A percentile compares a stretch with the other conserved stretches of the same genome.
Conservation (phyloP, 2,888 invertebrate species). For the Drosophila colorata region DNA sequence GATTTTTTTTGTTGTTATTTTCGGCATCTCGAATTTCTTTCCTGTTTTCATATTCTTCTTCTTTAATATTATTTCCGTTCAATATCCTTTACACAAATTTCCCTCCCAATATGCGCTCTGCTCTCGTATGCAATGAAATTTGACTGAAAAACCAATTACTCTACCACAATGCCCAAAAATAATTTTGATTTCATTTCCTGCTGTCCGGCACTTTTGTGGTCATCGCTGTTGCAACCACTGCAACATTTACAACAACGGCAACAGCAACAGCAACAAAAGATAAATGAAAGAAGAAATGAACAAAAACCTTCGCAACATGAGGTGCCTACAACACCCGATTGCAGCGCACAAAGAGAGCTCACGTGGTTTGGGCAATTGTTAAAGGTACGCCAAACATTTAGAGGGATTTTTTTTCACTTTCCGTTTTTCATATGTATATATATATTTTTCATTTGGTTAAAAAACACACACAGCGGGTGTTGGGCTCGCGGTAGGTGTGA, state of each 20-base stretch:
- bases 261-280: constrained; percentile 30
- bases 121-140: constrained; percentile 48
- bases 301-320: constrained; percentile 36
- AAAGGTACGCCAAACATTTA: constrained; percentile 67
- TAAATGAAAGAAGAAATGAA: constrained; percentile 22
- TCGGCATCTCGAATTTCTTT: neutral
- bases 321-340: constrained; percentile 22
- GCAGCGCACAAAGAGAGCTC: constrained; percentile 54
- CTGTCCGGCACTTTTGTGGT: constrained; percentile 67
- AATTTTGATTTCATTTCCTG: constrained; percentile 74
- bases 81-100: constrained; percentile 20
- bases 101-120: neutral
- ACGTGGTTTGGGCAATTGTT: constrained; percentile 67
- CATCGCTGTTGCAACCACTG: constrained; percentile 54
- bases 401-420: constrained; percentile 57
- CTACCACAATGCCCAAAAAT: constrained; percentile 73
- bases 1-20: too few relatives aligned
- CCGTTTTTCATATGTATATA: constrained; percentile 39
- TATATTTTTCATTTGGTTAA: constrained; percentile 8
- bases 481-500: constrained; percentile 61
- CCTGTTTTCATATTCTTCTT: neutral
- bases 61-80: constrained; percentile 33
- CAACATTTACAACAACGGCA: constrained; percentile 46
- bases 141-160: constrained; percentile 73
- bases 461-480: constrained; percentile 52